phyloP scores from a whole-genome alignment of 1,140 invertebrate genomes.

The Nylanderia fulva region DNA sequence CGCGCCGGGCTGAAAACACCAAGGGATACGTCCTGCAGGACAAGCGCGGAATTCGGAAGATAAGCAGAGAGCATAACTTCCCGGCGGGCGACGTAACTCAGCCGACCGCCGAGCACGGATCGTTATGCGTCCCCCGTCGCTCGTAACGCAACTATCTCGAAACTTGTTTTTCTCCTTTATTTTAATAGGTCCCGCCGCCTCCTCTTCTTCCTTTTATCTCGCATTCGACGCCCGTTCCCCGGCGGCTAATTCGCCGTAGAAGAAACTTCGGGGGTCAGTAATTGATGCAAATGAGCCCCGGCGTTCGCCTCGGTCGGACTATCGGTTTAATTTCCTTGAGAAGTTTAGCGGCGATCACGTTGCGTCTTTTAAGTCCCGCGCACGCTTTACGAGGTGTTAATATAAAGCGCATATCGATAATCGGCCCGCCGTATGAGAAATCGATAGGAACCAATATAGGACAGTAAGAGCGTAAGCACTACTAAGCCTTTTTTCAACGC shows the following conservation, averaged over 20 bases:
- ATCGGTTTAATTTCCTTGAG: slow-evolving; percentile 71
- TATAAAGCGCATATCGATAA: slow-evolving; percentile 57
- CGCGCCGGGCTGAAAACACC: slow-evolving; percentile 66
- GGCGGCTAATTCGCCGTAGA: slow-evolving; percentile 80
- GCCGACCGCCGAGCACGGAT: slow-evolving; percentile 78
- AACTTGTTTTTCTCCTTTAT: slow-evolving; percentile 84
- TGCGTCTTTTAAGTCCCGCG: slow-evolving; percentile 49
- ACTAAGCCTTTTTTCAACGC: background rate
- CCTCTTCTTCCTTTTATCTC: slow-evolving; percentile 78
- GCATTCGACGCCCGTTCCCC: slow-evolving; percentile 79
- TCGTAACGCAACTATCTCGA: slow-evolving; percentile 84
- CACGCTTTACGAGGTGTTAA: slow-evolving; percentile 56
- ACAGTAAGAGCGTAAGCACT: background rate
- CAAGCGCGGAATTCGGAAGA: slow-evolving; percentile 81
- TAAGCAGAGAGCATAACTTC: slow-evolving; percentile 82
- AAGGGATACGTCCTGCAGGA: slow-evolving; percentile 73
- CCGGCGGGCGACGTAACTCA: slow-evolving; percentile 78
- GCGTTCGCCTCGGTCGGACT: slow-evolving; percentile 64
- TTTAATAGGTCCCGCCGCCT: slow-evolving; percentile 79
- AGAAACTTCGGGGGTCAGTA: slow-evolving; percentile 80
- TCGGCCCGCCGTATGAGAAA: background rate
- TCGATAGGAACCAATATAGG: background rate
- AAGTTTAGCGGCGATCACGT: slow-evolving; percentile 65
- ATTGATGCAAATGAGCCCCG: slow-evolving; percentile 82
- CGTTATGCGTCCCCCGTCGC: slow-evolving; percentile 84